Conservation (phyloP, 2,888 invertebrate genomes). For the Lydus trimaculatus region DNA sequence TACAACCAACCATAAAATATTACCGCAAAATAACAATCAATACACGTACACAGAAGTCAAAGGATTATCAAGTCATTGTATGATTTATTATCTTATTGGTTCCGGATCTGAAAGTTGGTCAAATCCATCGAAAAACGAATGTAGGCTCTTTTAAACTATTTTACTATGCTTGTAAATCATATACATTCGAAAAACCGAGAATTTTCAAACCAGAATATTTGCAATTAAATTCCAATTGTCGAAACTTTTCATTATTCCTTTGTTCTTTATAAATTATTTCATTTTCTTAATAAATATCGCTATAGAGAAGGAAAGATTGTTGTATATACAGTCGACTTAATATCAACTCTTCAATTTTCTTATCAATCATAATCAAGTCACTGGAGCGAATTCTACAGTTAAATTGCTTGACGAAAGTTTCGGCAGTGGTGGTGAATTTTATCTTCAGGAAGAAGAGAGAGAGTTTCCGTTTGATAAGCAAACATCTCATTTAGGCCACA, state of each 20-base stretch:
- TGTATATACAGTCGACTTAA: conserved; percentile 6
- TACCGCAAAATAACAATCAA: conserved; percentile 43
- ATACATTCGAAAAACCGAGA: conserved; percentile 17
- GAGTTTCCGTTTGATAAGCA: conserved; percentile 58
- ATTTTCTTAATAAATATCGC: conserved; percentile 7
- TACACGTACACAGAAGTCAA: conserved; percentile 43
- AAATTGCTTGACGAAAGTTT: conserved; percentile 57
- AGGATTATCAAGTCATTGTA: conserved; percentile 47
- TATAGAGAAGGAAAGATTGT: neutral
- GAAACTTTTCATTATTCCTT: neutral
- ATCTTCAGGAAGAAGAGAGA: conserved; percentile 55
- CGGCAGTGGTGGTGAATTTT: conserved; percentile 51
- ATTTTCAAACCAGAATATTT: too few relatives aligned
- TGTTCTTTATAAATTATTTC: neutral
- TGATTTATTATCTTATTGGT: conserved; percentile 50
- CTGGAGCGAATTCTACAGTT: conserved; percentile 57
- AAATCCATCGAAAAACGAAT: conserved; percentile 25
- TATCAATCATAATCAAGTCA: conserved; percentile 62
- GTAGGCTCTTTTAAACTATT: neutral
- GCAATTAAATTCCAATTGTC: neutral
- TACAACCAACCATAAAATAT: conserved; percentile 40
- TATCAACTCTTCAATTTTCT: conserved; percentile 54
- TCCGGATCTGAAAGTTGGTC: conserved; percentile 47
- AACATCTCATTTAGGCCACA: conserved; percentile 56
- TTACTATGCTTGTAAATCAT: conserved; percentile 7